These are phyloP conservation scores for Alviniconcha marisindica DNA, from an alignment of 1,140 invertebrate species.

Conservation along the genomic window DNA sequence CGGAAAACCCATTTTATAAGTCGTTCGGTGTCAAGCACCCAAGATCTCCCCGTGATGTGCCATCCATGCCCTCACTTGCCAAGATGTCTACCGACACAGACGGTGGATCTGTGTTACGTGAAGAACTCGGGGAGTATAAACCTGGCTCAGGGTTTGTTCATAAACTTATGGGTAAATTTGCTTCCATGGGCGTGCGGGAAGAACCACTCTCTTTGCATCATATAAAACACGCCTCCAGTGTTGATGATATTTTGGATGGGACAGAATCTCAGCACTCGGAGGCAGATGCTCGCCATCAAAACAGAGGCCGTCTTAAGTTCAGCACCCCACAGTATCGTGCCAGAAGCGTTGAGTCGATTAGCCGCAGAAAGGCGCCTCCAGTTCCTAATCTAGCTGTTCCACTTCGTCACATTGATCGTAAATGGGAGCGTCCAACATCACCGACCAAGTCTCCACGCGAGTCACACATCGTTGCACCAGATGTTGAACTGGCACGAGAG, in stretches of 20 bases:
- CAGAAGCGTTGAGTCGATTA: constrained; percentile 30
- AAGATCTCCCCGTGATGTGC: constrained; percentile 1
- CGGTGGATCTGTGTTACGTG: constrained; percentile 34
- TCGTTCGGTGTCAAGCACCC: constrained; percentile 41
- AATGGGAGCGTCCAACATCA: constrained; percentile 18
- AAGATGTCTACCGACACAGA: background rate
- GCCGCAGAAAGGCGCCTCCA: constrained; percentile 6
- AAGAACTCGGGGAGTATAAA: constrained; percentile 64
- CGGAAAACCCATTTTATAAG: constrained; percentile 54
- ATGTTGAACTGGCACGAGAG: constrained; percentile 62
- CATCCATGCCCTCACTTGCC: background rate
- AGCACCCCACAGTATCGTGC: constrained; percentile 27
- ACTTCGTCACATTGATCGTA: constrained; percentile 41
- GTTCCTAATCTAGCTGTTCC: constrained; percentile 16
- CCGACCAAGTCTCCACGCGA: constrained; percentile 38
- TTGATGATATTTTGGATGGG: constrained; percentile 62
- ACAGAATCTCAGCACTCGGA: constrained; percentile 10
- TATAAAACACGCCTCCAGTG: constrained; percentile 63
- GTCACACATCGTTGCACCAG: constrained; percentile 52
- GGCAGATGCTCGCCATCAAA: constrained; percentile 4
- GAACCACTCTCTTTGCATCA: constrained; percentile 36
- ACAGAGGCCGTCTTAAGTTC: constrained; percentile 11
- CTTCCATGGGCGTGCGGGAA: constrained; percentile 57
- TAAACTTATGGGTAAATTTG: constrained; percentile 69
- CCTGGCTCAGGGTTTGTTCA: constrained; percentile 72